phyloP scores from a whole-genome alignment of 2,113 vertebrate genomes.

The Rhegmatorhina hoffmannsi region DNA sequence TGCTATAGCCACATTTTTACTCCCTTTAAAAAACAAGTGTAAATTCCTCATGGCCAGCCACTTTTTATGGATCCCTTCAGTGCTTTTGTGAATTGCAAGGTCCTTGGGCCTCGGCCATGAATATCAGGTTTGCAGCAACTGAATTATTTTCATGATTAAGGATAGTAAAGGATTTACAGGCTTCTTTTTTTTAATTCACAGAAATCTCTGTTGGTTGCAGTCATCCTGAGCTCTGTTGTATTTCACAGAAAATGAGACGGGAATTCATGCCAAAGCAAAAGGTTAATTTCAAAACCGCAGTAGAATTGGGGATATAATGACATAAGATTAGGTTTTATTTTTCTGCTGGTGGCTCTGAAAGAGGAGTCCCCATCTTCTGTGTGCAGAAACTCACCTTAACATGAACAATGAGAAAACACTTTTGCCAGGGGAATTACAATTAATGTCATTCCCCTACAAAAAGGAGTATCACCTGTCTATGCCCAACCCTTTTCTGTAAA shows the following conservation, averaged over 20 bases:
- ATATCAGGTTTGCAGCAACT: constrained; percentile 58
- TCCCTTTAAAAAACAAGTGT: constrained; percentile 65
- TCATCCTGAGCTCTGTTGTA: constrained; percentile 46
- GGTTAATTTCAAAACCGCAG: constrained; percentile 27
- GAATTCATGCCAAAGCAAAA: constrained; percentile 36
- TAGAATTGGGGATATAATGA: neutral
- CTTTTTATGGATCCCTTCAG: constrained; percentile 65
- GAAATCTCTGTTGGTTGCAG: constrained; percentile 30
- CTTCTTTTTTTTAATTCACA: neutral
- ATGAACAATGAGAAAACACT: neutral
- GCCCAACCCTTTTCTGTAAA: neutral
- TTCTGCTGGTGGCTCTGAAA: neutral
- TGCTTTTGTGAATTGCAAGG: constrained; percentile 49
- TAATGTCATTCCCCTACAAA: neutral
- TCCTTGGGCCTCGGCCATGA: constrained; percentile 49
- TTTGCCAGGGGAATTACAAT: neutral
- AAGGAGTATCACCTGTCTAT: neutral
- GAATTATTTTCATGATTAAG: constrained; percentile 67
- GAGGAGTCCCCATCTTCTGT: neutral
- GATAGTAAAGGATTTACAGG: constrained; percentile 54
- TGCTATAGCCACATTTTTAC: constrained; percentile 40
- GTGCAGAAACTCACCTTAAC: neutral
- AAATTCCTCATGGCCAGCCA: constrained; percentile 58
- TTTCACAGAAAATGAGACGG: constrained; percentile 53
- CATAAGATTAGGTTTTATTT: neutral